Conservation (phyloP, 2,797 vertebrate genomes). For the Oreochromis mossambicus region DNA sequence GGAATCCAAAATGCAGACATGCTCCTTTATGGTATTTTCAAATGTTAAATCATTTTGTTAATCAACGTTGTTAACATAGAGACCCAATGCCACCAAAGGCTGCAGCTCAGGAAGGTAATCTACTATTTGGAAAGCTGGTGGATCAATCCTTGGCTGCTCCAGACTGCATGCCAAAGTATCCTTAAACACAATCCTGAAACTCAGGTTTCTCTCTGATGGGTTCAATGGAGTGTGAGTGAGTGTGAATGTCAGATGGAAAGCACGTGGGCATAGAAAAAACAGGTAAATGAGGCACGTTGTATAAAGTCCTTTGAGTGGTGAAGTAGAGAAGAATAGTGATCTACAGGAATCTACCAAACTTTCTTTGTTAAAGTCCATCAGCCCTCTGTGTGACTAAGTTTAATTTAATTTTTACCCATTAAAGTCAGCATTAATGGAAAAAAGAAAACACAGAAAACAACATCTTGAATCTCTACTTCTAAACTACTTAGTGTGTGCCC, state of each 20-base stretch:
- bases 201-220: not conserved
- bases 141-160: not conserved
- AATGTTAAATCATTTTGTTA: not conserved
- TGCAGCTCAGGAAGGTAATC: not conserved
- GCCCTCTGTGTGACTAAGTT: not conserved
- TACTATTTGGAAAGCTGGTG: not conserved
- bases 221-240: not conserved
- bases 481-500: not conserved
- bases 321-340: not conserved
- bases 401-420: not conserved
- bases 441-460: too few species aligned
- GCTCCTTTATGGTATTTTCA: not conserved
- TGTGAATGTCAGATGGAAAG: not conserved
- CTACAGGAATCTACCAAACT: not conserved
- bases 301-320: not conserved
- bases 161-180: not conserved
- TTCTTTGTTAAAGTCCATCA: not conserved
- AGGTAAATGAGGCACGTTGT: not conserved
- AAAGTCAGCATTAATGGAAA: not conserved
- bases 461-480: not conserved
- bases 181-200: not conserved
- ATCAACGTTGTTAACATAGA: not conserved
- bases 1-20: not conserved
- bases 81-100: not conserved
- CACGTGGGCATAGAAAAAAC: not conserved